These are phyloP conservation scores for Takifugu rubripes DNA, from an alignment of 2,797 vertebrate species.

Conservation along the genomic window DNA sequence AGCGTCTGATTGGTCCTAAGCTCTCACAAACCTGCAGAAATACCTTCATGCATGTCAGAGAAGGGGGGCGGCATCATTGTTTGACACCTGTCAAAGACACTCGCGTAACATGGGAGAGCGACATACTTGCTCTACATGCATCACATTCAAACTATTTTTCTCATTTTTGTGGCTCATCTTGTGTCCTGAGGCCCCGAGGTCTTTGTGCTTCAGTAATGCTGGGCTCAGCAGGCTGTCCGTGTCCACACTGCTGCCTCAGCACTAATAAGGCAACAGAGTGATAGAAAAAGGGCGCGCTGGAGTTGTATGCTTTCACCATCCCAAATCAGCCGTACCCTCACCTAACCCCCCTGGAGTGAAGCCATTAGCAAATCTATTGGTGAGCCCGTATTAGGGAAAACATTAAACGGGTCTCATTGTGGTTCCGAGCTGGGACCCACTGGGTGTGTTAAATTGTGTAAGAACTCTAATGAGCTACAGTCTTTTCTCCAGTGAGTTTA, in stretches of 20 bases:
- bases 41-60: slow-evolving; percentile 32
- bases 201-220: slow-evolving; percentile 76
- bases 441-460: slow-evolving; percentile 58
- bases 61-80: slow-evolving; percentile 14
- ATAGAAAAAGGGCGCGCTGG: slow-evolving; percentile 56
- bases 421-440: slow-evolving; percentile 51
- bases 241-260: slow-evolving; percentile 78
- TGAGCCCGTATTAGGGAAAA: slow-evolving; percentile 63
- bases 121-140: slow-evolving; percentile 18
- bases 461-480: slow-evolving; percentile 63
- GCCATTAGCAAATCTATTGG: slow-evolving; percentile 64
- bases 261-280: slow-evolving; percentile 72
- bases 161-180: slow-evolving; percentile 47
- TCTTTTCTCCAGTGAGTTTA: slow-evolving; percentile 61
- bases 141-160: slow-evolving; percentile 38
- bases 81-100: slow-evolving; percentile 64
- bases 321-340: slow-evolving; percentile 63
- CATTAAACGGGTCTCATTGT: slow-evolving; percentile 67
- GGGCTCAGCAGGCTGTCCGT: slow-evolving; percentile 74
- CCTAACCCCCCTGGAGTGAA: slow-evolving; percentile 53
- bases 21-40: slow-evolving; percentile 28
- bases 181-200: slow-evolving; percentile 65
- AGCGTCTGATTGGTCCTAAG: slow-evolving; percentile 3
- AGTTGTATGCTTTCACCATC: slow-evolving; percentile 69
- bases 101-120: slow-evolving; percentile 31